Conservation (phyloP, 2,888 invertebrate genomes). For the Pycnomerus fuliginosus region DNA sequence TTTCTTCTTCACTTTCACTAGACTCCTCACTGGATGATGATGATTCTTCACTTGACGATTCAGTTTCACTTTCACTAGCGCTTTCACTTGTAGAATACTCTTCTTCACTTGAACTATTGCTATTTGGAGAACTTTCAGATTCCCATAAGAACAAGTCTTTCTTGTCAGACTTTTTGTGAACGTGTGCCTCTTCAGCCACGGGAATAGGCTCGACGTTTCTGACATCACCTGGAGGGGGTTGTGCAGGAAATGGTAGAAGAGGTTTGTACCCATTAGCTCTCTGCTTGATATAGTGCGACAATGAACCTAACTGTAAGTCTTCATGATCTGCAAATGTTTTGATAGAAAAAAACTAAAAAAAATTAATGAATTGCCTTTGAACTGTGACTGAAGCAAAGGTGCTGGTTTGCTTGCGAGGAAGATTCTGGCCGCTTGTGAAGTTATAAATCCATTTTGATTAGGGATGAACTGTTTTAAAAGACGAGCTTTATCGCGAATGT, state of each 20-base stretch:
- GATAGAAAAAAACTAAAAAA: conserved; percentile 3
- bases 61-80: conserved; percentile 23
- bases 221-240: conserved; percentile 71
- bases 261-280: conserved; percentile 86
- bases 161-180: conserved; percentile 36
- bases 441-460: conserved; percentile 54
- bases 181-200: conserved; percentile 41
- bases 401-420: conserved; percentile 93
- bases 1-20: conserved; percentile 32
- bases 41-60: conserved; percentile 39
- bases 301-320: conserved; percentile 88
- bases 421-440: conserved; percentile 73
- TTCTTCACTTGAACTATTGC: conserved; percentile 19
- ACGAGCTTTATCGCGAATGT: conserved; percentile 93
- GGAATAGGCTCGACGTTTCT: conserved; percentile 67
- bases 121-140: conserved; percentile 44
- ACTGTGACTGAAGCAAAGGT: conserved; percentile 83
- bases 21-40: conserved; percentile 24
- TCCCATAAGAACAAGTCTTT: conserved; percentile 45
- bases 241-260: conserved; percentile 79
- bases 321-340: conserved; percentile 69
- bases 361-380: conserved; percentile 60
- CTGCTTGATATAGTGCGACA: conserved; percentile 91
- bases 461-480: conserved; percentile 82
- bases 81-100: background rate